phyloP scores from a whole-genome alignment of 2,888 invertebrate species.

The Barypeithes pellucidus region DNA sequence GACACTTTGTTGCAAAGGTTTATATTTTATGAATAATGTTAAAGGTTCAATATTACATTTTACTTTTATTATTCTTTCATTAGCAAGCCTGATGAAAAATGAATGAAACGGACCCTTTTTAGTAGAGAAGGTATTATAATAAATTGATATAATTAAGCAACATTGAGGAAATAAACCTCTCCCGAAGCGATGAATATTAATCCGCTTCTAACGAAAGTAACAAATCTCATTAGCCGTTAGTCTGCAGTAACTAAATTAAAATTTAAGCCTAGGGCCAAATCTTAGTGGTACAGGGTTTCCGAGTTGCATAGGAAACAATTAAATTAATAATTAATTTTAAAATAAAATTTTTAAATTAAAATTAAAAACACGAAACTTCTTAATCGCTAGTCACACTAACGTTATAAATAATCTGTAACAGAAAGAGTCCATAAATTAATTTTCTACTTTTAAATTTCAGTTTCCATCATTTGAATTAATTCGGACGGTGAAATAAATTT shows the following conservation, averaged over 20 bases:
- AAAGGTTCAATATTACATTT: too few species aligned
- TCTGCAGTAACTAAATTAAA: slow-evolving; percentile 4
- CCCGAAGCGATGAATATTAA: slow-evolving; percentile 1
- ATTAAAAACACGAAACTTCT: too few species aligned
- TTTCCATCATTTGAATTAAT: too few species aligned
- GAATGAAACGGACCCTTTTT: not conserved
- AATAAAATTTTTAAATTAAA: too few species aligned
- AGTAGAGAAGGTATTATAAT: not conserved
- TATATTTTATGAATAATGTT: too few species aligned
- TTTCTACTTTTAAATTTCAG: too few species aligned
- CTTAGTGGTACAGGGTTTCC: not conserved
- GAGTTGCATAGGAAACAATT: not conserved
- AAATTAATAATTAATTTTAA: not conserved
- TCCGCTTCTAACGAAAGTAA: not conserved
- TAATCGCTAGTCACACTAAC: too few species aligned
- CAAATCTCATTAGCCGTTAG: slow-evolving; percentile 1
- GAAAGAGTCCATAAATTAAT: too few species aligned
- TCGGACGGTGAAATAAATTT: not conserved
- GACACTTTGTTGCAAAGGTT: too few species aligned
- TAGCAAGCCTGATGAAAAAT: not conserved
- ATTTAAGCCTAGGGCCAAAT: not conserved
- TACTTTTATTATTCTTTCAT: not conserved
- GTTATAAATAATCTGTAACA: too few species aligned
- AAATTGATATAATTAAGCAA: slow-evolving; percentile 5
- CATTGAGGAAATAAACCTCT: not conserved